Evolutionary conservation across 2,888 invertebrate species (phyloP).

Genomic region (Agrochola macilenta): DNA sequence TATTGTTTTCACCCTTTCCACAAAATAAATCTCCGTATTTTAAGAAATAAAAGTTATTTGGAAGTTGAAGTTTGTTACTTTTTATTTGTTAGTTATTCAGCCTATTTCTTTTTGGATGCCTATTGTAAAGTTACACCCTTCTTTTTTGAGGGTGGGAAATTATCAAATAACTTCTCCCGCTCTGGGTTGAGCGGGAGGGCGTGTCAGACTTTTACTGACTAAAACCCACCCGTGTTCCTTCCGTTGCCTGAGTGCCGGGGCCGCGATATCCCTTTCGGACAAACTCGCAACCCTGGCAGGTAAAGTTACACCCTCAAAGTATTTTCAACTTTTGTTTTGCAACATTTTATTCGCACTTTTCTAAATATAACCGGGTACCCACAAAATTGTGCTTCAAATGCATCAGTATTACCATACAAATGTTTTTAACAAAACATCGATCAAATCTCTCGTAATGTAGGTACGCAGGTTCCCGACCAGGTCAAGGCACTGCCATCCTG

Average conservation of each 20-base stretch:
- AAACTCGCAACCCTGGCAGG: too few species aligned
- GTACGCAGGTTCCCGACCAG: constrained; percentile 45
- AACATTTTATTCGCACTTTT: neutral
- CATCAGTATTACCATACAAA: neutral
- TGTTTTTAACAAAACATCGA: neutral
- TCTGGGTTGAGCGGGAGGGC: too few species aligned
- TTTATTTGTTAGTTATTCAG: too few species aligned
- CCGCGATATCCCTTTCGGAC: too few species aligned
- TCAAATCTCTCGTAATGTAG: constrained; percentile 5
- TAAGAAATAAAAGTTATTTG: neutral
- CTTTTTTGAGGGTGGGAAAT: too few species aligned
- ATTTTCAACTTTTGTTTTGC: neutral
- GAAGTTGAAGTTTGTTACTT: neutral
- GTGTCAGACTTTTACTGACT: too few species aligned
- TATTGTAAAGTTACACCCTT: constrained; percentile 7
- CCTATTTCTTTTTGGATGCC: constrained; percentile 5
- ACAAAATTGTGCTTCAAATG: neutral
- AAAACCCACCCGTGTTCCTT: too few species aligned
- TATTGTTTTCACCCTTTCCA: neutral
- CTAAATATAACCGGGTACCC: neutral
- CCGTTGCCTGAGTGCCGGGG: too few species aligned
- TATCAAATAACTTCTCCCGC: too few species aligned
- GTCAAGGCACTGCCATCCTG: constrained; percentile 58
- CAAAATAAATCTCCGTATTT: neutral
- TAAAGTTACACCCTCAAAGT: neutral